Evolutionary conservation across 2,113 vertebrate genomes (phyloP).

Genomic region (Pluvianellus socialis): DNA sequence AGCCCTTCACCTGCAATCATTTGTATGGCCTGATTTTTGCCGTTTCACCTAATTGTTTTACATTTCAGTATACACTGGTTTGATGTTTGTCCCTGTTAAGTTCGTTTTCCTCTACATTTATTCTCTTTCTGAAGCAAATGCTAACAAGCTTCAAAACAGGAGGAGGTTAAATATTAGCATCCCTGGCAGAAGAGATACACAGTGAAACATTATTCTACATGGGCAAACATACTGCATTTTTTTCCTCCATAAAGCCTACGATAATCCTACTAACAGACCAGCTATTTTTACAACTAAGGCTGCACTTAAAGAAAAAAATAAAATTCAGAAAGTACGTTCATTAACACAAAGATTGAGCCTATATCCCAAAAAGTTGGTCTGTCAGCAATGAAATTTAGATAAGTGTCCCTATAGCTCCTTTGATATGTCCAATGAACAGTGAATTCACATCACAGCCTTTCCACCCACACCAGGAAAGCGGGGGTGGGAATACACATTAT

Average conservation of each 20-base stretch:
- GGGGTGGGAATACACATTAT: not conserved
- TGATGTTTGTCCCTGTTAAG: not conserved
- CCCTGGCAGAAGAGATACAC: not conserved
- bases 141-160: not conserved
- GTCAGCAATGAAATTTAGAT: not conserved
- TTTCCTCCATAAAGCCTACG: not conserved
- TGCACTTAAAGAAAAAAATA: not conserved
- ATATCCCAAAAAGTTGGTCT: not conserved
- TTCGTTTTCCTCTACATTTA: not conserved
- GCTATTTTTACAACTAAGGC: not conserved
- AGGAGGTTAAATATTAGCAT: not conserved
- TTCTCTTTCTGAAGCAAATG: not conserved
- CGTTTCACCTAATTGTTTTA: not conserved
- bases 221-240: not conserved
- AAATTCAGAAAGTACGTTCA: not conserved
- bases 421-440: not conserved
- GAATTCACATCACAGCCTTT: not conserved
- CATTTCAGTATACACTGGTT: not conserved
- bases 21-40: constrained; percentile 18
- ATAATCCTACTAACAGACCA: not conserved
- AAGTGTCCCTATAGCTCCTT: not conserved
- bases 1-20: not conserved
- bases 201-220: not conserved
- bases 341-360: not conserved
- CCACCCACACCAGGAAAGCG: not conserved